Evolutionary conservation across 2,113 vertebrate genomes (phyloP).

Genomic region (Megaptera novaeangliae): DNA sequence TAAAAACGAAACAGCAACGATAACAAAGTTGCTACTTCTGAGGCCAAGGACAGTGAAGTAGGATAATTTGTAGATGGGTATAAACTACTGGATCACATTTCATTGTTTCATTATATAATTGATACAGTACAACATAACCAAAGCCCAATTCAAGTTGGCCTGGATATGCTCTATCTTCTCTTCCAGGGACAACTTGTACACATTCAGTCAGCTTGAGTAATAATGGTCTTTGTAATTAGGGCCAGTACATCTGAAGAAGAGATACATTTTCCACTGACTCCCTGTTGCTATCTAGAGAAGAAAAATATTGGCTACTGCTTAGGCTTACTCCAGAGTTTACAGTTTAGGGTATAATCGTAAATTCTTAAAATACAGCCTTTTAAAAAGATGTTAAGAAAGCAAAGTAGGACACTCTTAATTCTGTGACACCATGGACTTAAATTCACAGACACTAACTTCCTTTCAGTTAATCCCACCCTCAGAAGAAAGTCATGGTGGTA

Average conservation of each 20-base stretch:
- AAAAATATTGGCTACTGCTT: constrained; percentile 40
- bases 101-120: constrained; percentile 52
- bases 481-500: not conserved
- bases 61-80: not conserved
- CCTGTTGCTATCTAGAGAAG: constrained; percentile 46
- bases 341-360: constrained; percentile 47
- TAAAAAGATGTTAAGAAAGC: constrained; percentile 36
- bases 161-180: constrained; percentile 44
- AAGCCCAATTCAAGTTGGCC: constrained; percentile 35
- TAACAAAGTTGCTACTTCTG: not conserved
- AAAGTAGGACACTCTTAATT: not conserved
- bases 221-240: constrained; percentile 45
- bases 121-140: constrained; percentile 52
- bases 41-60: constrained; percentile 38
- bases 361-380: constrained; percentile 49
- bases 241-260: constrained; percentile 15
- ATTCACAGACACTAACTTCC: not conserved
- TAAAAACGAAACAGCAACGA: constrained; percentile 16
- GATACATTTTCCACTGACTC: constrained; percentile 55
- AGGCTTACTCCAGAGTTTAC: constrained; percentile 11
- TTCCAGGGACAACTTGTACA: constrained; percentile 42
- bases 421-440: not conserved
- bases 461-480: not conserved
- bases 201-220: constrained; percentile 51
- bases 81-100: constrained; percentile 36